A percentile compares a stretch with the other conserved stretches of the same genome.
phyloP scores from a whole-genome alignment of 2,888 invertebrate genomes.

The Acrobasis repandana region DNA sequence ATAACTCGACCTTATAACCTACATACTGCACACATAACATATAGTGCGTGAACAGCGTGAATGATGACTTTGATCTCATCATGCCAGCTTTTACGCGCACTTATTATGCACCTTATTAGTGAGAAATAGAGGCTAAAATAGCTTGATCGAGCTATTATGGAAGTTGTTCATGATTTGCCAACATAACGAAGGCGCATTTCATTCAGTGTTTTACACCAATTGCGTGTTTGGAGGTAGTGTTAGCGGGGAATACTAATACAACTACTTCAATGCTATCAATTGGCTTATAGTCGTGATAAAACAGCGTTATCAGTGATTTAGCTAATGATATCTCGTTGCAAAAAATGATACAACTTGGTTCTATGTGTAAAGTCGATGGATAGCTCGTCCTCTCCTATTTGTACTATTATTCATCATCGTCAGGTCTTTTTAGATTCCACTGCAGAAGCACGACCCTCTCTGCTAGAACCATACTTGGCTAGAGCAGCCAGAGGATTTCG shows the following conservation, averaged over 20 bases:
- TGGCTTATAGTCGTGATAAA: constrained; percentile 4
- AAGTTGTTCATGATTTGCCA: constrained; percentile 39
- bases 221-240: constrained; percentile 32
- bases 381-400: too few species aligned
- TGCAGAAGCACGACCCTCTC: too few species aligned
- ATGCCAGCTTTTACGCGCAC: constrained; percentile 31
- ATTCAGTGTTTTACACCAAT: constrained; percentile 52
- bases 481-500: too few species aligned
- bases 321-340: neutral
- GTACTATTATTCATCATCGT: too few species aligned
- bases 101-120: constrained; percentile 31
- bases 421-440: too few species aligned
- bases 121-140: constrained; percentile 36
- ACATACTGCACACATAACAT: constrained; percentile 61
- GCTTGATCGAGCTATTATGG: constrained; percentile 33
- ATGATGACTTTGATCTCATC: constrained; percentile 56
- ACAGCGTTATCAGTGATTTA: neutral
- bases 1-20: constrained; percentile 69
- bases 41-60: constrained; percentile 70
- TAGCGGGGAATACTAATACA: constrained; percentile 43
- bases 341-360: too few species aligned
- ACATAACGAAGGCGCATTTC: constrained; percentile 48
- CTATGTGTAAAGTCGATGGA: too few species aligned
- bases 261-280: constrained; percentile 5
- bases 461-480: too few species aligned